Evolutionary conservation across 2,113 vertebrate genomes (phyloP).

Genomic region (Lycocorax pyrrhopterus): DNA sequence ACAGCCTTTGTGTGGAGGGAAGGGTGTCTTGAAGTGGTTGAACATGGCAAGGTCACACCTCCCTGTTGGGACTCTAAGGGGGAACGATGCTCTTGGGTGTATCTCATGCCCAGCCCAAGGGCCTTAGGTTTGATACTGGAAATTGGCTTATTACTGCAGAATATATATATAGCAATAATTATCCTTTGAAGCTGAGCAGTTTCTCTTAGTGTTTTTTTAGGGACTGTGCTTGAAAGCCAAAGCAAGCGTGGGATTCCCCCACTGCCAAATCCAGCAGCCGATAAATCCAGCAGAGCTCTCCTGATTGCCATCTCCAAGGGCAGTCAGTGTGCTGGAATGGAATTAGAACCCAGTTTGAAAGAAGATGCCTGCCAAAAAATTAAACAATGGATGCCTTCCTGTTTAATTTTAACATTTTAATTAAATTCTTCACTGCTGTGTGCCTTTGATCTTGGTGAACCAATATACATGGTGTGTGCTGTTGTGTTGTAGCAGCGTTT

Average conservation of each 20-base stretch:
- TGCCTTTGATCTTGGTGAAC: slow-evolving; percentile 37
- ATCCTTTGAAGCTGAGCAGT: neutral
- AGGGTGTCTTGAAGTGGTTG: neutral
- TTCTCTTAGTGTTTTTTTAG: neutral
- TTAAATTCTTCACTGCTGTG: slow-evolving; percentile 43
- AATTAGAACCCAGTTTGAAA: neutral
- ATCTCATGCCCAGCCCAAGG: fast-evolving
- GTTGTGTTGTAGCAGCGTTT: neutral
- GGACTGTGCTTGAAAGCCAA: neutral
- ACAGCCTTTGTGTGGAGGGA: neutral
- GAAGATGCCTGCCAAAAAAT: slow-evolving; percentile 33
- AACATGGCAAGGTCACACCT: neutral
- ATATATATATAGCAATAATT: neutral
- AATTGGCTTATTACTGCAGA: neutral
- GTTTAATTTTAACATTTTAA: slow-evolving; percentile 60
- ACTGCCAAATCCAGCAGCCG: neutral
- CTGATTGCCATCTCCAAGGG: slow-evolving; percentile 3
- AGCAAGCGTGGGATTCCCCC: neutral
- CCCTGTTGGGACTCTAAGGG: neutral
- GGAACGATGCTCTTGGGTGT: neutral
- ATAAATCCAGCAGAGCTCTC: neutral
- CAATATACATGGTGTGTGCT: neutral
- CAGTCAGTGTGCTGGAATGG: neutral
- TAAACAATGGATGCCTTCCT: slow-evolving; percentile 50
- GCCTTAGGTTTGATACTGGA: neutral